Conservation (phyloP, 2,888 invertebrate genomes). For the Lobophora halterata region DNA sequence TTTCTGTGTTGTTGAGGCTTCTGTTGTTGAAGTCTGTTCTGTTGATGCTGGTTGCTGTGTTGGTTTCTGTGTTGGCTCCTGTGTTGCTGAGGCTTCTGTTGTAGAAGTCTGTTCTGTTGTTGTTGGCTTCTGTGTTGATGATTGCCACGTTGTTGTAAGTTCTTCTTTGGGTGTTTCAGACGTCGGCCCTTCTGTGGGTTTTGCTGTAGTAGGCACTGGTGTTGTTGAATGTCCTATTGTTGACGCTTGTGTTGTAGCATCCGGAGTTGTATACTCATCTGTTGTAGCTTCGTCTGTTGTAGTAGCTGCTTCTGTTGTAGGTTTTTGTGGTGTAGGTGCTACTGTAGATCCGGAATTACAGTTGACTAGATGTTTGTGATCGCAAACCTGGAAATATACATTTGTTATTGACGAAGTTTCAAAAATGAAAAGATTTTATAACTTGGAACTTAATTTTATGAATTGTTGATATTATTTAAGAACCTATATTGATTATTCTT, state of each 20-base stretch:
- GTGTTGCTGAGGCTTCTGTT: conserved; percentile 9
- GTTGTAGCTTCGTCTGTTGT: conserved; percentile 8
- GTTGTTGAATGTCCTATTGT: conserved; percentile 6
- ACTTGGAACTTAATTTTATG: too few relatives aligned
- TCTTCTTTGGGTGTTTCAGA: conserved; percentile 1
- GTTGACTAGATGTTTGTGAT: conserved; percentile 32
- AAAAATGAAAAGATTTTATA: too few relatives aligned
- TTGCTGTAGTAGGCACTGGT: conserved; percentile 1
- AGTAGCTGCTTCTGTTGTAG: conserved; percentile 3
- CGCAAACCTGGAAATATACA: conserved; percentile 38
- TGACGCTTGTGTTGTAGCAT: too few relatives aligned
- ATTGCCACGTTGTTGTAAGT: conserved; percentile 6
- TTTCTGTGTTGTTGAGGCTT: background rate
- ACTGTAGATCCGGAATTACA: conserved; percentile 24
- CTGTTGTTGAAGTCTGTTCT: conserved; percentile 1
- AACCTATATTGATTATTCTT: too few relatives aligned
- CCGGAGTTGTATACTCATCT: background rate
- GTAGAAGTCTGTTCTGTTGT: background rate
- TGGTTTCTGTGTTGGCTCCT: background rate
- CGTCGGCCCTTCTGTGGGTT: background rate
- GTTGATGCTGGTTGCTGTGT: conserved; percentile 1
- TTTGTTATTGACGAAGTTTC: too few relatives aligned
- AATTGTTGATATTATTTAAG: too few relatives aligned
- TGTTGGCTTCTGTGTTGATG: conserved; percentile 8
- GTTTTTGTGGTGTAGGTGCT: conserved; percentile 2